Evolutionary conservation across 64 coral and sea anemone genomes (phyloP).

Genomic region (Stylophora pistillata): DNA sequence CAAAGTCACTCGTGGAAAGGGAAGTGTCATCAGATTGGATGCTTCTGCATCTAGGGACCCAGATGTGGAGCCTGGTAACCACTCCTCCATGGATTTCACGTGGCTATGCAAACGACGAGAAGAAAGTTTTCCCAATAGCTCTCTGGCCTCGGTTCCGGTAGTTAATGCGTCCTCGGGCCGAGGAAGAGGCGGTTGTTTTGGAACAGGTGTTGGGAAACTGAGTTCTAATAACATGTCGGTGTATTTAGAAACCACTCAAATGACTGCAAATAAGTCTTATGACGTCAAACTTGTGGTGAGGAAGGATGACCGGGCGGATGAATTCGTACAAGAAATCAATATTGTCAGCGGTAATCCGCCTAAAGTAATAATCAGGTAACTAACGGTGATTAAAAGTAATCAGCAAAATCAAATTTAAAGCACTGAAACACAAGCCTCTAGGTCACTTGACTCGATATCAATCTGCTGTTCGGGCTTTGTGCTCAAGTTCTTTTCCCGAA

Average conservation of each 20-base stretch:
- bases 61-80: conserved; percentile 17
- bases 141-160: neutral
- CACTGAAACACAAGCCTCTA: neutral
- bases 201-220: conserved; percentile 77
- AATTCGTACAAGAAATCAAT: conserved; percentile 59
- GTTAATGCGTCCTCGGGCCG: neutral
- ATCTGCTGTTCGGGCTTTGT: no score
- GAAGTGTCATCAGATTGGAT: conserved; percentile 27
- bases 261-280: conserved; percentile 49
- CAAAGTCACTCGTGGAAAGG: conserved; percentile 34
- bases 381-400: no score
- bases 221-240: neutral
- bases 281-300: conserved; percentile 68
- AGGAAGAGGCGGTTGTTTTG: conserved; percentile 76
- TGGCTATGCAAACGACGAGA: conserved; percentile 78
- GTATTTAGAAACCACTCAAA: conserved; percentile 39
- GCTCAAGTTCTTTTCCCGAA: no score
- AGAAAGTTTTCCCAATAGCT: conserved; percentile 36
- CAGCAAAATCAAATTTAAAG: neutral
- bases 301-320: conserved; percentile 16
- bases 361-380: conserved; percentile 74
- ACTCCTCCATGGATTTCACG: conserved; percentile 53
- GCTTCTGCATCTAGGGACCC: conserved; percentile 61
- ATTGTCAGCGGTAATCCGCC: conserved; percentile 81
- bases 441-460: neutral